Percentiles rank a stretch among this genome's conserved stretches.
Evolutionary conservation across 2,113 vertebrate species (phyloP).

Genomic region (Aythya baeri): DNA sequence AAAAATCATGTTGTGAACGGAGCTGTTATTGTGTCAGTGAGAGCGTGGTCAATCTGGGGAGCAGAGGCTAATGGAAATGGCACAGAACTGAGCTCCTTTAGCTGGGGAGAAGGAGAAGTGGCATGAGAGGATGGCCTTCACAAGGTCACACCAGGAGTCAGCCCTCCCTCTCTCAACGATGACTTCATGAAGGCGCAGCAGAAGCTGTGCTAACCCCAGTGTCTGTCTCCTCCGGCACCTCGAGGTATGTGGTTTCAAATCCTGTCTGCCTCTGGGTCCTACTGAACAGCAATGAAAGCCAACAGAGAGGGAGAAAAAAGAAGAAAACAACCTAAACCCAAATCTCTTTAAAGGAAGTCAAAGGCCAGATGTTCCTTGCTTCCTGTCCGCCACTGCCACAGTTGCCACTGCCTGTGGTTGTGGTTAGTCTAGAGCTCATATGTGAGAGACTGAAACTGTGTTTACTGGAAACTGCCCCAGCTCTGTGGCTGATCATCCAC

Average conservation of each 20-base stretch:
- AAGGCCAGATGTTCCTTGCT: conserved; percentile 72
- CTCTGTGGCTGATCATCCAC: conserved; percentile 25
- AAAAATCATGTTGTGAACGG: not conserved
- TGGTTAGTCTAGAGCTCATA: conserved; percentile 68
- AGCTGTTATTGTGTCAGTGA: not conserved
- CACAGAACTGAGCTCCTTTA: not conserved
- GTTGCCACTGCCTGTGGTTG: conserved; percentile 67
- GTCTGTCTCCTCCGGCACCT: conserved; percentile 48
- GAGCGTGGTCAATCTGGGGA: not conserved
- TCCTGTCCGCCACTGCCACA: conserved; percentile 61
- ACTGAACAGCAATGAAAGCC: not conserved
- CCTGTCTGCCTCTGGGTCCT: conserved; percentile 26
- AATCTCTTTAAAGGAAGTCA: conserved; percentile 51
- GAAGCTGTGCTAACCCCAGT: not conserved
- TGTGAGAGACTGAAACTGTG: conserved; percentile 56
- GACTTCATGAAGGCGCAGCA: not conserved
- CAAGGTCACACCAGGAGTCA: not conserved
- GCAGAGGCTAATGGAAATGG: not conserved
- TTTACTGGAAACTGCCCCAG: conserved; percentile 49
- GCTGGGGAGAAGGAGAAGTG: not conserved
- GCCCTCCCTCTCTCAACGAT: rapidly evolving
- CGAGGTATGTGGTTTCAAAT: conserved; percentile 36
- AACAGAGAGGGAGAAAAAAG: not conserved
- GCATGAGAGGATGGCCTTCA: not conserved
- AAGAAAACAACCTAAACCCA: not conserved